Evolutionary conservation across 2,113 vertebrate genomes (phyloP), one percentile per base, ranked within the genome.

Genomic region (Thunnus thynnus): DNA sequence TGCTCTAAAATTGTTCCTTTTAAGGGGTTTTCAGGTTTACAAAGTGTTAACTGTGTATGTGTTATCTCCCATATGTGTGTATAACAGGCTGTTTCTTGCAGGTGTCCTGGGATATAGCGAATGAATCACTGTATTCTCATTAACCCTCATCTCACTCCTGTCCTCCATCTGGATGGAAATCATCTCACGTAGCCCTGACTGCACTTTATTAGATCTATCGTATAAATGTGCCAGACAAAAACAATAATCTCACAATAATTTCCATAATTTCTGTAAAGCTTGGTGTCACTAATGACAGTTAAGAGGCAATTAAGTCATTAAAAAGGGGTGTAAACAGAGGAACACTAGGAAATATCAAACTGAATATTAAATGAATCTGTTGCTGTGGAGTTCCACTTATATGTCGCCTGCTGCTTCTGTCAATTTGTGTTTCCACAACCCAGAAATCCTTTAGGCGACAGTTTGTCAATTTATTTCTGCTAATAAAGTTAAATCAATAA

Each of bases 121-220:
- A 77, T 74, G 12, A 77, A 52, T 86, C 58, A 54, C n/a, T 44
- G 62, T 46, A 74, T 76, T 78, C 68, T 81, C 65, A 75, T 75
- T 56, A 75, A 72, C 54, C 54, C 57, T 58, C 12, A 41, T 64
- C 27, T 55, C 20, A 8, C 57, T 46, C 4, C 54, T 48, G 61
- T 27, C 56, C 48, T 64, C 50, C 14, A 14, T 47, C 60, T 58
- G 18, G 72, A 69, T 61, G 36, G 30, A 73, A 70, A 82, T 64
- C 47, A 68, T 68, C 22, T 72, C 32, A 22, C 5, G n/a, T 1
- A 22, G 22, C 55, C 44, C 65, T 46, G 55, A 52, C 17, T 63
- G n/a, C 47, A 25, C 17, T 61, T 44, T 55, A 41, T 55, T 8
- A 14, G 18, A 63, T 8, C 7, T 13, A 10, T 36, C 17, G 25